Conservation (phyloP, 2,888 invertebrate species). For the Taphrorychus bicolor region DNA sequence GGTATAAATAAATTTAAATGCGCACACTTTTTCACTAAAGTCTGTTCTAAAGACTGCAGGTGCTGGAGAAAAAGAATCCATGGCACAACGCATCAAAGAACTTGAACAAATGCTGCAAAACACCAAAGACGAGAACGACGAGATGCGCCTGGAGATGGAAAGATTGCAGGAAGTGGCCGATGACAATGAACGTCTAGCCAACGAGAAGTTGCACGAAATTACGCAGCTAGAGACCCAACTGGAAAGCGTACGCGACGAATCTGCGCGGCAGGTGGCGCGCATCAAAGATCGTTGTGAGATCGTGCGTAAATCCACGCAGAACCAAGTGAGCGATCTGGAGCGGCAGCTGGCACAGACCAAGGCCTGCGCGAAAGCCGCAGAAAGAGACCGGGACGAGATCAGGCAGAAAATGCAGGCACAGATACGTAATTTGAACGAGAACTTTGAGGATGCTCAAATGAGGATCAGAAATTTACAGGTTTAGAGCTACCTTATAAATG, state of each 20-base stretch:
- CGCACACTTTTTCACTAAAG: too few species aligned
- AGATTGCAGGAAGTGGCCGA: conserved; percentile 67
- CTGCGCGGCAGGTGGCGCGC: conserved; percentile 69
- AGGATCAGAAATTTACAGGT: conserved; percentile 68
- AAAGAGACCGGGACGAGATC: conserved; percentile 74
- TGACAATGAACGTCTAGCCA: conserved; percentile 67
- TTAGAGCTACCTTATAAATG: too few species aligned
- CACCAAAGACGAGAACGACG: conserved; percentile 42
- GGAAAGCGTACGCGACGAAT: conserved; percentile 72
- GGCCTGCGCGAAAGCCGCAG: conserved; percentile 69
- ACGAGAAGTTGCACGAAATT: conserved; percentile 74
- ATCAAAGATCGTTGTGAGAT: conserved; percentile 73
- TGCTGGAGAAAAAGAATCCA: conserved; percentile 56
- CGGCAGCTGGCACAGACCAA: conserved; percentile 70
- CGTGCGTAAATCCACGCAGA: conserved; percentile 66
- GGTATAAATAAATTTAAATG: too few species aligned
- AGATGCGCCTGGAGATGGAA: conserved; percentile 56
- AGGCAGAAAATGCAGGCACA: conserved; percentile 75
- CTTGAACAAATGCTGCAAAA: conserved; percentile 46
- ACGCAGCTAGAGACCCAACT: conserved; percentile 70
- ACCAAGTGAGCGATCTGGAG: conserved; percentile 72
- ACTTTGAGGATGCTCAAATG: conserved; percentile 72
- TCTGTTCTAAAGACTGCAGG: conserved; percentile 22
- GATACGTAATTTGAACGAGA: conserved; percentile 70
- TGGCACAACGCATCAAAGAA: conserved; percentile 55